phyloP scores from a whole-genome alignment of 2,113 vertebrate genomes.

The Lampris megalopsis region DNA sequence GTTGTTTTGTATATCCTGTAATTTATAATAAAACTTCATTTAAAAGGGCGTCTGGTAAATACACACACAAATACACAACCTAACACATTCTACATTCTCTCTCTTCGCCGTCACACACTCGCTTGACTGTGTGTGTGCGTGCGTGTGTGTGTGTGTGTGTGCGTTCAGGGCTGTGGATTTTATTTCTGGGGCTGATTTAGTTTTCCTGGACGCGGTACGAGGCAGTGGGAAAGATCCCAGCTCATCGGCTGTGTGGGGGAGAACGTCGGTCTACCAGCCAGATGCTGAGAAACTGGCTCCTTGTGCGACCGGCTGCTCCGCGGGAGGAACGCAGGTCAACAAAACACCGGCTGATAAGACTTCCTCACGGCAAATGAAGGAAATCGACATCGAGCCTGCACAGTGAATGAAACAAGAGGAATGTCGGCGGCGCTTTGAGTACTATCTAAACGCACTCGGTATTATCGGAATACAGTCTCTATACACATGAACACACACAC shows the following conservation, averaged over 20 bases:
- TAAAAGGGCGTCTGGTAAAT: conserved; percentile 7
- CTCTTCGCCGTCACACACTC: background rate
- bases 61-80: background rate
- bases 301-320: conserved; percentile 10
- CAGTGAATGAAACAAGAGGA: too few relatives aligned
- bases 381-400: too few relatives aligned
- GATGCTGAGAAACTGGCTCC: conserved; percentile 42
- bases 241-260: conserved; percentile 44
- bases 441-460: background rate
- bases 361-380: too few relatives aligned
- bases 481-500: background rate
- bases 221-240: conserved; percentile 54
- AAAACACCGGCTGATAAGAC: background rate
- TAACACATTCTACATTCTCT: background rate
- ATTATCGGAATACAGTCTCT: background rate
- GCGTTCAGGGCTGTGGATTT: conserved; percentile 37
- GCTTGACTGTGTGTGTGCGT: background rate
- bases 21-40: conserved; percentile 66
- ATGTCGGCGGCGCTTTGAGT: too few relatives aligned
- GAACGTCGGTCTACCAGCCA: conserved; percentile 25
- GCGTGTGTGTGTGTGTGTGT: conserved; percentile 15
- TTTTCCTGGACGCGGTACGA: conserved; percentile 66
- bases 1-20: conserved; percentile 27
- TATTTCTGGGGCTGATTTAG: conserved; percentile 50
- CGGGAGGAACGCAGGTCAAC: background rate